Base-by-base conservation (phyloP, 2,113 vertebrate species). In the Nannobrachium achirus region DNA sequence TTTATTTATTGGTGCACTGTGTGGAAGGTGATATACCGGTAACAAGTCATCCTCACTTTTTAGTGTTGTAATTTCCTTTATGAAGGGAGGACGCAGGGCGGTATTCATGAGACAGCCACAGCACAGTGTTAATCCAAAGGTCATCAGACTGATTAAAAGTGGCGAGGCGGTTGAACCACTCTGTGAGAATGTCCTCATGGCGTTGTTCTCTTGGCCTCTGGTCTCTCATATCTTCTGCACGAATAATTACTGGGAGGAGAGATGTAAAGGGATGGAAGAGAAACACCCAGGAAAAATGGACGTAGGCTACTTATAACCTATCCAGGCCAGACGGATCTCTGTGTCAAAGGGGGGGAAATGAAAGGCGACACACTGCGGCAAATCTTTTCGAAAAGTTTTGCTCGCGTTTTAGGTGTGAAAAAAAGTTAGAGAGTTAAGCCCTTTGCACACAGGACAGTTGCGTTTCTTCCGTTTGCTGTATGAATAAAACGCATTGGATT, bases 61-160 rank as follows among this genome's bases (percentile, higher is more conserved):
- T n/a, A n/a, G 18, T 52, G 1, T 80, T 73, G 58, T 14, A 38
- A 78, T 66, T 56, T 51, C 56, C 14, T 56, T 73, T 71, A 48
- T 46, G 46, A 20, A 40, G 52, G 50, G n/a, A n/a, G n/a, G n/a
- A n/a, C n/a, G n/a, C n/a, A n/a, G n/a, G n/a, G n/a, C n/a, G n/a
- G n/a, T n/a, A n/a, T n/a, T n/a, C n/a, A n/a, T n/a, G n/a, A n/a
- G n/a, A n/a, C n/a, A n/a, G n/a, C n/a, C n/a, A n/a, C n/a, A n/a
- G n/a, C 11, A 25, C 1, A 25, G 0, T 63, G 18, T 58, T 70
- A n/a, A 76, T 75, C 73, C 42, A 58, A 69, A 42, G 15, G 20
- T 64, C 10, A 46, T 63, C 55, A 57, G 8, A 65, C 14, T 18
- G 56, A 76, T 79, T 71, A 18, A 59, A 77, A 53, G 46, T 33